phyloP scores from a whole-genome alignment of 2,113 vertebrate genomes.

The Anarhynchus alexandrinus region DNA sequence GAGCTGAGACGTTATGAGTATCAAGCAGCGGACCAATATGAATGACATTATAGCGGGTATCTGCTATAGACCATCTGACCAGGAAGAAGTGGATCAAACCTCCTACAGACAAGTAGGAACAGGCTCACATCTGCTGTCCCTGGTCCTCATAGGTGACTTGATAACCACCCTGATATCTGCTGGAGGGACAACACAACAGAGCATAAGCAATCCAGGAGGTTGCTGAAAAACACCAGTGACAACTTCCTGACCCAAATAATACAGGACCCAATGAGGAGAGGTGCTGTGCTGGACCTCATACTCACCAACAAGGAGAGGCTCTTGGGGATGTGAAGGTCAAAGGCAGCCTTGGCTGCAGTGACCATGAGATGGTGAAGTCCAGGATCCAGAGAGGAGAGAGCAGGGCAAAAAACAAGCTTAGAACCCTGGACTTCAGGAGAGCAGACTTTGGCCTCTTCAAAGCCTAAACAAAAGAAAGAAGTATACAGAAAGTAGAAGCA shows the following conservation, averaged over 20 bases:
- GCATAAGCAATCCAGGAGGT: not conserved
- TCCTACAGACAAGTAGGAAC: not conserved
- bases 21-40: not conserved
- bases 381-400: not conserved
- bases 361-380: not conserved
- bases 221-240: no score
- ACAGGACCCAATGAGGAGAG: not conserved
- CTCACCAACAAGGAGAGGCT: not conserved
- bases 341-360: not conserved
- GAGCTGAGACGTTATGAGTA: not conserved
- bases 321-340: not conserved
- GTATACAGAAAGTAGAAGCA: not conserved
- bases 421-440: not conserved
- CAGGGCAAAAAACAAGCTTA: not conserved
- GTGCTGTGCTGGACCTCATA: not conserved
- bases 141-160: not conserved
- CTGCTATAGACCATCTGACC: not conserved
- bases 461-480: not conserved
- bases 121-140: not conserved
- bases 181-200: not conserved
- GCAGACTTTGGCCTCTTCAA: not conserved
- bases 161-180: not conserved
- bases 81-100: not conserved
- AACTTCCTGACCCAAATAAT: no score
- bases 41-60: not conserved